A percentile compares a stretch with the other conserved stretches of the same genome.
phyloP scores from a whole-genome alignment of 2,113 vertebrate genomes.

The Sinocyclocheilus rhinocerous region DNA sequence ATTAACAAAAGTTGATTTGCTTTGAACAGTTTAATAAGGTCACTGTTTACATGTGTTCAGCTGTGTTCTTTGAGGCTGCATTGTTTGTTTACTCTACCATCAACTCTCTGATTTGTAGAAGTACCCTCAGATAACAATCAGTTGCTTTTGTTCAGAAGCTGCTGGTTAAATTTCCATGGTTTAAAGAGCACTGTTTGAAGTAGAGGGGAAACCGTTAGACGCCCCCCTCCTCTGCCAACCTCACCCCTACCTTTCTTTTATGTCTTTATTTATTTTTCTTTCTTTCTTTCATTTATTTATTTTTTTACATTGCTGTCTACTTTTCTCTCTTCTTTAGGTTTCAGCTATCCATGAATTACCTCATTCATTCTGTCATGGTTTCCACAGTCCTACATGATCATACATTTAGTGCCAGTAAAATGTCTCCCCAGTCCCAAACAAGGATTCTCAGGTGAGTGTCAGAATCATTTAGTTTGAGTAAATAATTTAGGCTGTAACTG shows the following conservation, averaged over 20 bases:
- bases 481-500: background rate
- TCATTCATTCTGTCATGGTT: background rate
- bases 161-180: constrained; percentile 59
- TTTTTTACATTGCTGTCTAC: constrained; percentile 16
- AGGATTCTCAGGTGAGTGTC: constrained; percentile 3
- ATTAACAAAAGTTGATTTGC: background rate
- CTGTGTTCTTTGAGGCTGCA: constrained; percentile 15
- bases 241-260: constrained; percentile 31
- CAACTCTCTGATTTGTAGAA: constrained; percentile 46
- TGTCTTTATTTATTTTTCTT: constrained; percentile 33
- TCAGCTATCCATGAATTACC: background rate
- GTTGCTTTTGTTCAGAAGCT: constrained; percentile 32
- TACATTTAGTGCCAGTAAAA: background rate
- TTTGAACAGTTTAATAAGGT: constrained; percentile 24
- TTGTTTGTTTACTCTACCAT: constrained; percentile 50
- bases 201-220: constrained; percentile 60
- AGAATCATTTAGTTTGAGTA: background rate
- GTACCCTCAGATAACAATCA: constrained; percentile 52
- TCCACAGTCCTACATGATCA: background rate
- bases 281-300: too few relatives aligned
- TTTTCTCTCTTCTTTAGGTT: background rate
- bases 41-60: constrained; percentile 7
- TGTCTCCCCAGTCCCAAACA: background rate
- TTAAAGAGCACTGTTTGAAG: constrained; percentile 55
- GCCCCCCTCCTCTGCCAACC: constrained; percentile 41